phyloP scores from a whole-genome alignment of 2,888 invertebrate genomes.

The Lasioglossum villosulum region DNA sequence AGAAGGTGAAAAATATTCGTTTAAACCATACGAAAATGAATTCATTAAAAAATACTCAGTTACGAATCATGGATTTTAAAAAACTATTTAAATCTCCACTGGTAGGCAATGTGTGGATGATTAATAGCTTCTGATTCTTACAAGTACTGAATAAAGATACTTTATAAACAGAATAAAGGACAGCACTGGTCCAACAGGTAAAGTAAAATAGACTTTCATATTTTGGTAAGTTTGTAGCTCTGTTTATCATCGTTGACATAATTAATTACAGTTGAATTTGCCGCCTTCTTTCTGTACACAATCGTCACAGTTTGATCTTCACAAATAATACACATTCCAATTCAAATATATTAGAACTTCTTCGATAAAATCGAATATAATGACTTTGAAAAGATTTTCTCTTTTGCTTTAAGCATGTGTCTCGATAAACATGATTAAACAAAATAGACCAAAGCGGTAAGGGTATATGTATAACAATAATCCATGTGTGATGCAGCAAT shows the following conservation, averaged over 20 bases:
- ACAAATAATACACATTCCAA: slow-evolving; percentile 6
- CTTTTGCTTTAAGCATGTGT: background rate
- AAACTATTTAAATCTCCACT: background rate
- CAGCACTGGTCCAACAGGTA: slow-evolving; percentile 86
- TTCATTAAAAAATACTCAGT: background rate
- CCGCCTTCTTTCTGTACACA: slow-evolving; percentile 42
- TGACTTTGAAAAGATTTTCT: background rate
- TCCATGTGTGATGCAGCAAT: background rate
- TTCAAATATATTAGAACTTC: background rate
- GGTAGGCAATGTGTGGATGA: background rate
- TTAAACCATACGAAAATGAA: background rate
- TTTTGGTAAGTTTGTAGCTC: slow-evolving; percentile 57
- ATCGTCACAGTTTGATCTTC: background rate
- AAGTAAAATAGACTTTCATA: slow-evolving; percentile 86
- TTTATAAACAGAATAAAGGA: slow-evolving; percentile 86
- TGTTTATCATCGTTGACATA: slow-evolving; percentile 3
- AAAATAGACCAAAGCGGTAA: background rate
- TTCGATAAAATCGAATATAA: background rate
- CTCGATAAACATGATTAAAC: background rate
- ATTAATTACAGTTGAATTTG: slow-evolving; percentile 56
- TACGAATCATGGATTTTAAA: background rate
- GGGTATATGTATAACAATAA: no score
- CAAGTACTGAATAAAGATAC: slow-evolving; percentile 86
- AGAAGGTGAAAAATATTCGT: background rate
- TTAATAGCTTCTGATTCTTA: slow-evolving; percentile 77